A percentile compares a stretch with the other conserved stretches of the same genome.
phyloP scores from a whole-genome alignment of 2,888 invertebrate species.

The Ennomos erosarius region DNA sequence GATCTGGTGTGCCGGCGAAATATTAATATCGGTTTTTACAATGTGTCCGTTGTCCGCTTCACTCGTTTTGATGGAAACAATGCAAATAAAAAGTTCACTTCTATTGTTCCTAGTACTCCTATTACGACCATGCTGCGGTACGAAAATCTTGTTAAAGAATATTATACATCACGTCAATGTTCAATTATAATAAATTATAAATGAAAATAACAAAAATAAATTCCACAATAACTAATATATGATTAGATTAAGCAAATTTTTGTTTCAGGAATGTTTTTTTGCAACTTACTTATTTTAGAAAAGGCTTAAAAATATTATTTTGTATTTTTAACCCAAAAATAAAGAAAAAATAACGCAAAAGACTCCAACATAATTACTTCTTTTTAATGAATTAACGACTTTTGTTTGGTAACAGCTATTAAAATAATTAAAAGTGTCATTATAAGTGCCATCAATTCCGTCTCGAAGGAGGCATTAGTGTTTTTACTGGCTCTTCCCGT shows the following conservation, averaged over 20 bases:
- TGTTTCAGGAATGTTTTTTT: no score
- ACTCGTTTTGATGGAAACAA: slow-evolving; percentile 45
- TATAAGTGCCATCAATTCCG: slow-evolving; percentile 80
- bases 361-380: slow-evolving; percentile 62
- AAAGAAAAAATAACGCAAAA: slow-evolving; percentile 20
- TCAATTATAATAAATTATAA: no score
- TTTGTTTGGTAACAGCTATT: slow-evolving; percentile 78
- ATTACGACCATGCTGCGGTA: neutral
- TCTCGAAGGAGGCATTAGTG: slow-evolving; percentile 79
- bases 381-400: slow-evolving; percentile 82
- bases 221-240: no score
- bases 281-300: no score
- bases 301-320: no score
- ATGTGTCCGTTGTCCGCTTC: slow-evolving; percentile 54
- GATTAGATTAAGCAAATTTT: no score
- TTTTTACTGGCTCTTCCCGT: slow-evolving; percentile 69
- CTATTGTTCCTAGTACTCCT: slow-evolving; percentile 19
- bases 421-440: slow-evolving; percentile 85
- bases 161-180: no score
- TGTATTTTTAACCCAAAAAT: no score
- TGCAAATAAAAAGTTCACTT: slow-evolving; percentile 27
- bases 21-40: slow-evolving; percentile 73
- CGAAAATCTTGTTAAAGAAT: no score
- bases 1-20: slow-evolving; percentile 58
- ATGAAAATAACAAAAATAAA: no score